Conservation (phyloP, 2,113 vertebrate genomes). For the Barbus barbus region DNA sequence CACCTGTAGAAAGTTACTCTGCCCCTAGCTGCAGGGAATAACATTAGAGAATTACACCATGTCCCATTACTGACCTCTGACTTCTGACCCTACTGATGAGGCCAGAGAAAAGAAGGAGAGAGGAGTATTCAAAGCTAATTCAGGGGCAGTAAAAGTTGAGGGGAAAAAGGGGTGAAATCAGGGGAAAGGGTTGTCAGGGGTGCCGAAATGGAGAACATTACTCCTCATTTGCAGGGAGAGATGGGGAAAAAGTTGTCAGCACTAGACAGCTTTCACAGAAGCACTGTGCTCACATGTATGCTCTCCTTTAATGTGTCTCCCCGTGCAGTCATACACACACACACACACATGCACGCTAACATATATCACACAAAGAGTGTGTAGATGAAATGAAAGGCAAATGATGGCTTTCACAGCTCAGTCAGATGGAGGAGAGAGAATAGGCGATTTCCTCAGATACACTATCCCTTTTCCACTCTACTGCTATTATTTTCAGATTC, state of each 20-base stretch:
- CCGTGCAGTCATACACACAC: too few species aligned
- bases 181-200: not conserved
- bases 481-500: conserved; percentile 28
- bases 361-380: not conserved
- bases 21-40: not conserved
- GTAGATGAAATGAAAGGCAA: conserved; percentile 7
- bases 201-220: conserved; percentile 23
- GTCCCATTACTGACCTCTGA: conserved; percentile 4
- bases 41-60: conserved; percentile 11
- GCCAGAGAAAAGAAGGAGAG: not conserved
- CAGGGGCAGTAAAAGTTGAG: not conserved
- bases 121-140: not conserved
- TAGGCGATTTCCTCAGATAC: conserved; percentile 27
- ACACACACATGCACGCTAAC: not conserved
- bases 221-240: not conserved
- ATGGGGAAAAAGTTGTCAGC: not conserved
- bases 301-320: conserved; percentile 13
- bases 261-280: conserved; percentile 1
- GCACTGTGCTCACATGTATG: not conserved
- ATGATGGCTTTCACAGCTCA: conserved; percentile 26
- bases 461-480: conserved; percentile 9
- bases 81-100: not conserved
- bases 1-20: not conserved
- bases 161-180: not conserved
- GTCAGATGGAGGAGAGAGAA: conserved; percentile 13